Percentiles rank a stretch among this genome's conserved stretches.
Conservation (phyloP, 2,797 vertebrate species). For the Mergus octosetaceus region DNA sequence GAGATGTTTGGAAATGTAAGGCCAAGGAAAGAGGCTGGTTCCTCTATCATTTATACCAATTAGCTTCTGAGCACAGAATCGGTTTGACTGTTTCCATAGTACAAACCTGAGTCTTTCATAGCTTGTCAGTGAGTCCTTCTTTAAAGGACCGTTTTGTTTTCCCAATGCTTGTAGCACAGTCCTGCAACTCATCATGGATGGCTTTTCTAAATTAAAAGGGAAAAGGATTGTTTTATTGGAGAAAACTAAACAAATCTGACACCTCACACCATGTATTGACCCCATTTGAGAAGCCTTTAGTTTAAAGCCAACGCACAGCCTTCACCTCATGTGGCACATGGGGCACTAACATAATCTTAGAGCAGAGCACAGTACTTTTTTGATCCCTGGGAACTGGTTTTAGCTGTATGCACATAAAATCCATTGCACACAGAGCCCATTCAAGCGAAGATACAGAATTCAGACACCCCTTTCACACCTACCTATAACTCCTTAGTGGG, state of each 20-base stretch:
- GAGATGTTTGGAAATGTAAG: constrained; percentile 4
- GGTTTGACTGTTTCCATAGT: background rate
- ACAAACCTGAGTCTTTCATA: background rate
- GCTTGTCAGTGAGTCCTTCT: background rate
- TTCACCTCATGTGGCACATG: background rate
- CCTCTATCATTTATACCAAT: constrained; percentile 29
- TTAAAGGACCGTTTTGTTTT: background rate
- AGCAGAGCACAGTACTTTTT: background rate
- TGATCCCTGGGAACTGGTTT: background rate
- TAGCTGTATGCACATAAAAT: background rate
- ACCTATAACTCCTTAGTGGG: background rate
- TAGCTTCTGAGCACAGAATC: background rate
- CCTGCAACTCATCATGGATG: background rate
- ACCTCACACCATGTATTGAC: background rate
- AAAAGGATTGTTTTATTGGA: background rate
- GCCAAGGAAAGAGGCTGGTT: background rate
- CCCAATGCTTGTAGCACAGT: background rate
- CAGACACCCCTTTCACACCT: background rate
- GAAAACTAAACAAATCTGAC: constrained; percentile 40
- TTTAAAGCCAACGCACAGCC: background rate
- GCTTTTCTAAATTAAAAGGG: constrained; percentile 19
- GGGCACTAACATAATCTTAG: background rate
- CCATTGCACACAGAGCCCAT: background rate
- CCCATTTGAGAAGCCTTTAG: background rate
- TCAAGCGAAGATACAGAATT: background rate